Base-by-base conservation (phyloP, 1,140 invertebrate species). In the Ephestia elutella region DNA sequence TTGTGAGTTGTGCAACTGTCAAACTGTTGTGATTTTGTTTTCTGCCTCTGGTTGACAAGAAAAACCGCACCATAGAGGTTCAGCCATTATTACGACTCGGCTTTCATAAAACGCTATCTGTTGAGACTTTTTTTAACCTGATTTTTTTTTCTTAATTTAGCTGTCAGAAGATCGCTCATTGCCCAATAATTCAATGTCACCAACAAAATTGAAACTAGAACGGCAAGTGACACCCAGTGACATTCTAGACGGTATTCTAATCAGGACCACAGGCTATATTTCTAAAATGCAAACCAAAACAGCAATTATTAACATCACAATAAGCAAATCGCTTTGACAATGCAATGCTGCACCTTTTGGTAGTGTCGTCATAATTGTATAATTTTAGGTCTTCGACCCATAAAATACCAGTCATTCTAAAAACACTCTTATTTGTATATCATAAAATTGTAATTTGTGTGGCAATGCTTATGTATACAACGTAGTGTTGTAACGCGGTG, bases 271-370 rank as follows among this genome's bases (percentile, higher is more conserved):
- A 13, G 15, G 38, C n/a, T 15, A 44, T 15, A 13, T 44, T 44
- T n/a, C 38, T 44, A 44, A 44, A 44, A 44, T 15, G 15, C 38
- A 44, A 44, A 7, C 5, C 38, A 44, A 44, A 44, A 35, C 9
- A 35, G 10, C 8, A 11, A 13, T 9, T 35, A 13, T 15, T 15
- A 44, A 44, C 15, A 44, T 44, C 15, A 44, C 38, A 44, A 44
- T 44, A 44, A 44, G 13, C 38, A 44, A 44, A 44, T 44, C 13
- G 10, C 15, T 25, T 25, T 59, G 57, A 54, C 35, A 59, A 59
- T 59, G 57, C 57, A 59, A 59, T 48, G 50, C n/a, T 59, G 56
- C 56, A 53, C 56, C 17, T 53, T 50, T 53, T 58, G 50, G 19
- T 53, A 7, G 17, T 58, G 48, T 53, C 50, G 50, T 53, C 50